Evolutionary conservation across 2,888 invertebrate species (phyloP), one percentile per base, ranked within the genome.

Genomic region (Melanostoma mellinum): DNA sequence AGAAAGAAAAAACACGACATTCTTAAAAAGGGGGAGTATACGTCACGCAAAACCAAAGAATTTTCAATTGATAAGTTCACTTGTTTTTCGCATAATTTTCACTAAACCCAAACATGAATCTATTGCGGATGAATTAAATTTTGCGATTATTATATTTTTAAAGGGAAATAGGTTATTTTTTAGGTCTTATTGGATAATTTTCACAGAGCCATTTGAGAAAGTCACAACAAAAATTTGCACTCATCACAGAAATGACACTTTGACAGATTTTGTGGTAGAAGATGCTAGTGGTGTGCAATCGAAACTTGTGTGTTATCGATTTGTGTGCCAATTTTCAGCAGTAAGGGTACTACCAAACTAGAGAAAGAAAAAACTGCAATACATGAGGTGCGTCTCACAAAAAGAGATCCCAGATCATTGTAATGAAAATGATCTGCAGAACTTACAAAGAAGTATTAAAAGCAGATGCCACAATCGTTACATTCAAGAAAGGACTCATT

Each of bases 191-290:
- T 85, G 63, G 72, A 30, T 42, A 58, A 35, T 68, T 80, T 76
- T 68, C 44, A 60, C 56, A 55, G 75, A 72, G 63, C 52, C 65
- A 58, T 72, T 56, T 68, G 44, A 76, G 44, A 67, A 80, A 75
- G 80, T 85, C 85, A 84, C 84, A 85, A 85, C 80, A 85, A 85
- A 72, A 85, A 79, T 67, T 67, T 80, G 78, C 85, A 85, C 80
- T 76, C 84, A 75, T 68, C 80, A 80, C 56, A 76, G 56, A 85
- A 72, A 72, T 85, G 84, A 84, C 79, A 79, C 52, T n/a, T 65
- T 32, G 32, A 6, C n/a, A 6, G 42, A 79, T 50, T 48, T 50
- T 63, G 50, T 50, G 35, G 50, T 63, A 71, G 74, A 71, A 6
- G 6, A 4, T 44, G 60, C 55, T 55, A 55, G 52, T 52, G 60